These are phyloP conservation scores for Schmidtea mediterranea DNA, from an alignment of 1,140 invertebrate genomes.

Conservation along the genomic window DNA sequence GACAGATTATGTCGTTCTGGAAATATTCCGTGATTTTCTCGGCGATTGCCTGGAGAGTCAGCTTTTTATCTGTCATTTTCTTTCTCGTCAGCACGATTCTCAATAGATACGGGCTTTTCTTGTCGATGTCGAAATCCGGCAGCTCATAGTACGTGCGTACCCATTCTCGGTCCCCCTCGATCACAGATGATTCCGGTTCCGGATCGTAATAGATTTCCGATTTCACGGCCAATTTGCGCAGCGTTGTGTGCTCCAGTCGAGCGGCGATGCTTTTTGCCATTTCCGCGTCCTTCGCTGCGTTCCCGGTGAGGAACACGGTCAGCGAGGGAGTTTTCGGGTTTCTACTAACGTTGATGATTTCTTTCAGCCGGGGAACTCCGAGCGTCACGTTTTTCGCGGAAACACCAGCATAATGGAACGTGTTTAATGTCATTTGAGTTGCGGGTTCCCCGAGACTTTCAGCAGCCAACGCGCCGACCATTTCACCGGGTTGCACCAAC, in stretches of 20 bases:
- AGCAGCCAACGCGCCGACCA: slow-evolving; percentile 77
- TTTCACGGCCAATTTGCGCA: slow-evolving; percentile 86
- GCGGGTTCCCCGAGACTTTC: slow-evolving; percentile 93
- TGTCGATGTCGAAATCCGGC: slow-evolving; percentile 89
- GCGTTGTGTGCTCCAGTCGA: slow-evolving; percentile 78
- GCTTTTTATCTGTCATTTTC: slow-evolving; percentile 93
- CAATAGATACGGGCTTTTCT: slow-evolving; percentile 87
- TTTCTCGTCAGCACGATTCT: slow-evolving; percentile 92
- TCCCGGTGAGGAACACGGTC: slow-evolving; percentile 79
- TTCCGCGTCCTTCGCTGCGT: slow-evolving; percentile 72
- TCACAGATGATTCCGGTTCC: slow-evolving; percentile 88
- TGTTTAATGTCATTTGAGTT: slow-evolving; percentile 99
- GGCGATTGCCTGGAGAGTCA: slow-evolving; percentile 98
- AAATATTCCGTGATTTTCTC: slow-evolving; percentile 68
- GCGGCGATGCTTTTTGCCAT: slow-evolving; percentile 96
- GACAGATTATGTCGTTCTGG: slow-evolving; percentile 93
- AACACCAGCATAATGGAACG: slow-evolving; percentile 99
- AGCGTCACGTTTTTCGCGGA: slow-evolving; percentile 98
- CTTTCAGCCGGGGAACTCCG: slow-evolving; percentile 67
- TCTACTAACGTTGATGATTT: slow-evolving; percentile 98
- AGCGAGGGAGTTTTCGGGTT: slow-evolving; percentile 92
- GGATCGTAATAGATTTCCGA: slow-evolving; percentile 99
- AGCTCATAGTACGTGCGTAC: slow-evolving; percentile 99
- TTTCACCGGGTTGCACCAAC: slow-evolving; percentile 60
- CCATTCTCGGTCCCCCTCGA: slow-evolving; percentile 93